A percentile compares a stretch with the other conserved stretches of the same genome.
phyloP scores from a whole-genome alignment of 2,888 invertebrate species.

The Temnothorax unifasciatus region DNA sequence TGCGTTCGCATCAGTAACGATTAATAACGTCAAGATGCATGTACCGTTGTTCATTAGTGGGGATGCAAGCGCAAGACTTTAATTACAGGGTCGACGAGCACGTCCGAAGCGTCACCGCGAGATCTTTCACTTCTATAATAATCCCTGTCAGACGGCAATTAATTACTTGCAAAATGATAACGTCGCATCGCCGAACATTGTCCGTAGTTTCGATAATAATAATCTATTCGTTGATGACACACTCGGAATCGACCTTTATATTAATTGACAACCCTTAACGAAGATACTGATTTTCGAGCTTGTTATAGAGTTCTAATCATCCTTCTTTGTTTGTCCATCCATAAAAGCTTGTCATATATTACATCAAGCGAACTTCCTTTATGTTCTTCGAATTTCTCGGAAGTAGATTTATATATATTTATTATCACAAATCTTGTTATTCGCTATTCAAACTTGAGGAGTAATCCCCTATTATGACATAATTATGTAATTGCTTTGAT shows the following conservation, averaged over 20 bases:
- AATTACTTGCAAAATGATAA: constrained; percentile 62
- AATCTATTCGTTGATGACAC: constrained; percentile 5
- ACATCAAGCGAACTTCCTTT: not conserved
- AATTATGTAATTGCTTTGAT: constrained; percentile 3
- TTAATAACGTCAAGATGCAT: constrained; percentile 40
- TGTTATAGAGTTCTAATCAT: constrained; percentile 4
- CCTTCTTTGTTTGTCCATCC: not conserved
- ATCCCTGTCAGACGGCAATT: constrained; percentile 50
- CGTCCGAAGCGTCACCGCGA: constrained; percentile 52
- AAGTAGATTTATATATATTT: not conserved
- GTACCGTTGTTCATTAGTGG: constrained; percentile 52
- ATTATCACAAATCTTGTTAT: not conserved
- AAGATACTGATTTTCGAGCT: not conserved
- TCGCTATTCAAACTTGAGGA: not conserved
- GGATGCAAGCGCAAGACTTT: constrained; percentile 42
- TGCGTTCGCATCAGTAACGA: constrained; percentile 34
- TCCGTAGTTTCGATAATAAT: constrained; percentile 31
- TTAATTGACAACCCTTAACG: constrained; percentile 17
- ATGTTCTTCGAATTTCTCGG: not conserved
- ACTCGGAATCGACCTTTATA: not conserved
- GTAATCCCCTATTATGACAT: not conserved
- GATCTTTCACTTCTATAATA: constrained; percentile 44
- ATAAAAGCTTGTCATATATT: not conserved
- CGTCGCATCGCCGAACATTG: constrained; percentile 37
- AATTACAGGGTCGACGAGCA: constrained; percentile 52